Conservation (phyloP, 2,888 invertebrate species). For the Gari tellinella region DNA sequence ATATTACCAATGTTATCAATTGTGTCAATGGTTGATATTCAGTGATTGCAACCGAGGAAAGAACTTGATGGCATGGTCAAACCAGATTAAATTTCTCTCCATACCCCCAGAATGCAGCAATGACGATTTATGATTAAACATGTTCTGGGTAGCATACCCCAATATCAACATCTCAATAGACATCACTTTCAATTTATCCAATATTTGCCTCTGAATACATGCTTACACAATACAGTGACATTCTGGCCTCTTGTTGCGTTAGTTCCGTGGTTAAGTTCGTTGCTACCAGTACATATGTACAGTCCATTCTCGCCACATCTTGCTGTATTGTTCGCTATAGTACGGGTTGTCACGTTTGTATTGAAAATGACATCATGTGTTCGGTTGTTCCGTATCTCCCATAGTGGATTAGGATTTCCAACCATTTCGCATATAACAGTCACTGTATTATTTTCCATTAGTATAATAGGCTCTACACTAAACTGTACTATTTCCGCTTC, state of each 20-base stretch:
- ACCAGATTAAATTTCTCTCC: too few species aligned
- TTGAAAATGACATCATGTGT: background rate
- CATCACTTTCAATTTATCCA: too few species aligned
- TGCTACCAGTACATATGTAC: slow-evolving; percentile 41
- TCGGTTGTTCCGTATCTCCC: slow-evolving; percentile 33
- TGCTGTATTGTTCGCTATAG: background rate
- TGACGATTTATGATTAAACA: too few species aligned
- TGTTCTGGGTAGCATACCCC: too few species aligned
- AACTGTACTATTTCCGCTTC: slow-evolving; percentile 26
- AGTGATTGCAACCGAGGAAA: too few species aligned
- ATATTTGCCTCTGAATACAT: background rate
- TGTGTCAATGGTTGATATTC: too few species aligned
- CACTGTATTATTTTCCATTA: slow-evolving; percentile 37
- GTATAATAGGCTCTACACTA: background rate
- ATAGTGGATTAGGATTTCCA: slow-evolving; percentile 31
- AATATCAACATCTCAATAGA: too few species aligned
- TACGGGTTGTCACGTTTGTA: slow-evolving; percentile 2
- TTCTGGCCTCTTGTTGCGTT: slow-evolving; percentile 38
- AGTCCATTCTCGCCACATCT: slow-evolving; percentile 33
- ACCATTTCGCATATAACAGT: slow-evolving; percentile 24
- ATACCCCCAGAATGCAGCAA: too few species aligned
- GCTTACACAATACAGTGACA: slow-evolving; percentile 46
- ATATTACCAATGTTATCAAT: too few species aligned
- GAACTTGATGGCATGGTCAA: too few species aligned
- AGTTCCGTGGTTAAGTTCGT: slow-evolving; percentile 29